Evolutionary conservation across 2,797 vertebrate genomes (phyloP), one percentile per base, ranked within the genome.

Genomic region (Sciaenops ocellatus): DNA sequence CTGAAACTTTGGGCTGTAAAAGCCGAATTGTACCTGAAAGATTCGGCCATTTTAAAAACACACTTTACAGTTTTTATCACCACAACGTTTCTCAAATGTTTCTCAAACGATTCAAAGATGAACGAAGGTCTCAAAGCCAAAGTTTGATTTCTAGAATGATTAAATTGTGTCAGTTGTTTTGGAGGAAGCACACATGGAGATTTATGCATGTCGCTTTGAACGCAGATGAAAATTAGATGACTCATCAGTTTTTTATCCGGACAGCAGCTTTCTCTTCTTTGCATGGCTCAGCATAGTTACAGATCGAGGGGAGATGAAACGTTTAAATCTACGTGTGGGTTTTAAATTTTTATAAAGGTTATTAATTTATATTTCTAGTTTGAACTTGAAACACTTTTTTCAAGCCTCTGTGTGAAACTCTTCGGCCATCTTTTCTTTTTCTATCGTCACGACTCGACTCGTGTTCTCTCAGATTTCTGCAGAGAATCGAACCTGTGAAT

Each of bases 291-390:
- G 69, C 84, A 76, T 86, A 83, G 77, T 67, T 87, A 79, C 86
- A 70, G 67, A 85, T 82, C 63, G 74, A 56, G 69, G 74, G 75
- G 80, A 57, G 69, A 68, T 56, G 60, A 84, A 87, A 87, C 67
- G 84, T 85, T 71, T 85, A 82, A 90, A 90, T 90, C 82, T 82
- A 69, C 83, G 84, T 87, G 87, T 88, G 80, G 81, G 73, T 84
- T 92, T 90, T 20, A 79, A 83, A 87, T 79, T 90, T 90, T 89
- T 87, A 90, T 91, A 91, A 92, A 92, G 76, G 83, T 67, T 88
- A 86, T 92, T 89, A 86, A 92, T 88, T 93, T 92, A 87, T 92
- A 87, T 87, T 80, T 78, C 61, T 80, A 81, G 70, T 69, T 84
- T 79, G 38, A 71, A 79, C 73, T 44, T 22, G 74, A 63, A 87